Evolutionary conservation across 2,797 vertebrate genomes (phyloP).

Genomic region (Tapera naevia): DNA sequence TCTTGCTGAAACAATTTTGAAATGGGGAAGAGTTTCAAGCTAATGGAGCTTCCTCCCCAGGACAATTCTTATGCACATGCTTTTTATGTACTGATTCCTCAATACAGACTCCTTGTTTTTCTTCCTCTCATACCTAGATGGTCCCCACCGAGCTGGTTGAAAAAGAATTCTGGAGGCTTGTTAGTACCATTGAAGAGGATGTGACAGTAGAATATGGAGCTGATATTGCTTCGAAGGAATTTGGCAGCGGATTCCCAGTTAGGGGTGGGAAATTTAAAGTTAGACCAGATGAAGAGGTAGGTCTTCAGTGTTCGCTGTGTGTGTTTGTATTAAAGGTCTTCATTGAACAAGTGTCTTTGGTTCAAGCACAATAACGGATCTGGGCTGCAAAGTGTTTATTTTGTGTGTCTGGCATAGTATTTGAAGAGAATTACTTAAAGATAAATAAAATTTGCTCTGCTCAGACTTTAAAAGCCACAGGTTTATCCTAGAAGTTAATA

Average conservation of each 20-base stretch:
- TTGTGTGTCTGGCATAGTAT: neutral
- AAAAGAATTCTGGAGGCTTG: slow-evolving; percentile 98
- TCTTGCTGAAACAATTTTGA: neutral
- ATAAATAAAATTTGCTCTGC: neutral
- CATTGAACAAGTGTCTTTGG: neutral
- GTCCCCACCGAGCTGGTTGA: slow-evolving; percentile 98
- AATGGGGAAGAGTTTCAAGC: neutral
- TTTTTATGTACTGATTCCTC: neutral
- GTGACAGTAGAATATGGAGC: slow-evolving; percentile 98
- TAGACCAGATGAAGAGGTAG: slow-evolving; percentile 90
- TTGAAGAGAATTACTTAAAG: neutral
- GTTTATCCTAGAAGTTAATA: neutral
- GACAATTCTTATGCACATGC: rapidly evolving
- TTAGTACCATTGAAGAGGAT: slow-evolving; percentile 97
- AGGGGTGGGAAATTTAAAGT: slow-evolving; percentile 88
- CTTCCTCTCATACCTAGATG: slow-evolving; percentile 81
- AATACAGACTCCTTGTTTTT: neutral
- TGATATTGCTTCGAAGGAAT: slow-evolving; percentile 98
- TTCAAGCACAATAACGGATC: neutral
- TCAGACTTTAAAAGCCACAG: neutral
- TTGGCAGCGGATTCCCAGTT: slow-evolving; percentile 96
- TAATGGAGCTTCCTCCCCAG: neutral
- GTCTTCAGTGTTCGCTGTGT: neutral
- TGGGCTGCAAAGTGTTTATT: neutral
- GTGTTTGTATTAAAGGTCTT: neutral